Evolutionary conservation across 2,888 invertebrate species (phyloP), one percentile per base, ranked within the genome.

Genomic region (Copidosoma aretas): DNA sequence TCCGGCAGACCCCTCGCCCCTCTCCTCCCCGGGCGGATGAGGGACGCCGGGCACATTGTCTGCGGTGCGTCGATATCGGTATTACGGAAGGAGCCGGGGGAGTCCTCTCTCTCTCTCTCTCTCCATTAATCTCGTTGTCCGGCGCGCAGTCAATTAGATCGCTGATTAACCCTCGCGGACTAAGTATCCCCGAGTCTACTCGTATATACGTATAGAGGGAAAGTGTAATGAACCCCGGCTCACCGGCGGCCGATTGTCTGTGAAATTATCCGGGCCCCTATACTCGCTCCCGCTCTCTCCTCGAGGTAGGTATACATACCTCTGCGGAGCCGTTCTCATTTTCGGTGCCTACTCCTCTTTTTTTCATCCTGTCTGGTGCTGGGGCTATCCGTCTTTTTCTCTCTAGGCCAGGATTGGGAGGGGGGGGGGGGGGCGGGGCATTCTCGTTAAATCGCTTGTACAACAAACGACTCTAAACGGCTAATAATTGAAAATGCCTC

Each of bases 221-320:
- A 3, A 17, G 43, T 46, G 43, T 46, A 17, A 17, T 46, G 43
- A 8, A 15, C 43, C 25, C 24, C 25, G 43, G 22, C 46, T 19
- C 41, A 21, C 22, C 52, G 65, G 57, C 73, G 72, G 67, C 72
- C 74, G 76, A 79, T 78, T 77, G 76, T 76, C 77, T 73, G 75
- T 76, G 75, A 78, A 80, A 80, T 80, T 80, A 79, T 76, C 74
- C 71, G 73, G 73, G 43, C 43, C 71, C 74, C 74, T 77, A 77
- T 75, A 78, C 73, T 52, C 60, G n/a, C n/a, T n/a, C 71, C 25
- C 60, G 64, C 15, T 39, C 22, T 41, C 41, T 19, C 25, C 51
- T 32, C 25, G n/a, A n/a, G n/a, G n/a, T n/a, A n/a, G n/a, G n/a
- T n/a, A n/a, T n/a, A n/a, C n/a, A n/a, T n/a, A n/a, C n/a, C n/a